These are phyloP conservation scores for Notolabrus celidotus DNA, from an alignment of 2,797 vertebrate genomes.

Conservation along the genomic window DNA sequence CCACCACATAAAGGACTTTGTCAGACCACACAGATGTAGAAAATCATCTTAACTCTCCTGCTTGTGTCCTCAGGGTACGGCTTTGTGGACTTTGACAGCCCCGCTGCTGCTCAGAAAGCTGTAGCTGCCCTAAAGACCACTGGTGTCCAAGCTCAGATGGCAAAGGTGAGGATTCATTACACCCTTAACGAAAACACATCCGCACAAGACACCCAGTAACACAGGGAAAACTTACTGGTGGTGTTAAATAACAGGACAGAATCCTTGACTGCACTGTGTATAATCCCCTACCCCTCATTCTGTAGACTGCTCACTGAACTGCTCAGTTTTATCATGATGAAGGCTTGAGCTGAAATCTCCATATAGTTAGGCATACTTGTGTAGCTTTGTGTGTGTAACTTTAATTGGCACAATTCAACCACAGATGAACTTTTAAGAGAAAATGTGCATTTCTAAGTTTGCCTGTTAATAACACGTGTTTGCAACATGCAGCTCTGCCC, in stretches of 20 bases:
- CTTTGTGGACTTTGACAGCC: conserved; percentile 99
- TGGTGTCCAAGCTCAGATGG: conserved; percentile 99
- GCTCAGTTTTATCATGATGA: conserved; percentile 24
- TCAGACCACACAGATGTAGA: neutral
- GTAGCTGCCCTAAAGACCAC: conserved; percentile 95
- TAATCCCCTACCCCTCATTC: conserved; percentile 4
- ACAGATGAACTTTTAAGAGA: too few relatives aligned
- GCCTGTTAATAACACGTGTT: neutral
- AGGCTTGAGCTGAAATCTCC: conserved; percentile 13
- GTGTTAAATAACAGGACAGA: conserved; percentile 43
- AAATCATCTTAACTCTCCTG: conserved; percentile 36
- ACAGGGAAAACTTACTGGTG: conserved; percentile 39
- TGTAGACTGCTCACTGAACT: conserved; percentile 10
- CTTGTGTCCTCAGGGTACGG: conserved; percentile 91
- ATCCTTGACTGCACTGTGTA: conserved; percentile 36
- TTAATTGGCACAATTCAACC: too few relatives aligned
- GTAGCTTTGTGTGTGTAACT: too few relatives aligned
- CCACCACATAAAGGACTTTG: neutral
- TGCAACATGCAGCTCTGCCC: conserved; percentile 2
- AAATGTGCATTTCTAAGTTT: conserved; percentile 6
- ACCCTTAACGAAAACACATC: conserved; percentile 55
- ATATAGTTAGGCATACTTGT: conserved; percentile 2
- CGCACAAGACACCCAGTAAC: conserved; percentile 34
- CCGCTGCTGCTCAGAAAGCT: conserved; percentile 96
- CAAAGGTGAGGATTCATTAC: conserved; percentile 91